Evolutionary conservation across 2,888 invertebrate genomes (phyloP).

Genomic region (Trachelus iudaicus): DNA sequence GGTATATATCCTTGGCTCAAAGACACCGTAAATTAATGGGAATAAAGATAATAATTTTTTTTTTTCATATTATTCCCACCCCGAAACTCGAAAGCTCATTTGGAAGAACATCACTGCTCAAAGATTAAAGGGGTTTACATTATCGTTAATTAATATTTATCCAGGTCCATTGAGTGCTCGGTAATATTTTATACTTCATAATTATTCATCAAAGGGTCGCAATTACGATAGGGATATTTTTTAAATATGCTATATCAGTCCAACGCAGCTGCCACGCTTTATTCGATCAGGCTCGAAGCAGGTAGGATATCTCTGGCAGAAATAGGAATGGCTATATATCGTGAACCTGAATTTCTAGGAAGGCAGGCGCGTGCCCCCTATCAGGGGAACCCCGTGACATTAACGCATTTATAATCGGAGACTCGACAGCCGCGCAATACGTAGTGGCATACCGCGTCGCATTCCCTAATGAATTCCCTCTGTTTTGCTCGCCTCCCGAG

Average conservation of each 20-base stretch:
- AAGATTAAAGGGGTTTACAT: neutral
- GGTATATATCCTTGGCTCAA: neutral
- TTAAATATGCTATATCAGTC: neutral
- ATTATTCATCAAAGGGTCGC: neutral
- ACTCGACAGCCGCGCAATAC: conserved; percentile 16
- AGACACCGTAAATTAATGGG: neutral
- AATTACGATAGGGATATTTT: neutral
- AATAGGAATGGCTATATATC: neutral
- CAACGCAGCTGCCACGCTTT: neutral
- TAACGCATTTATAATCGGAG: conserved; percentile 16
- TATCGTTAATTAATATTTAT: neutral
- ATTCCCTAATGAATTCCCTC: conserved; percentile 22
- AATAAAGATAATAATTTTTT: neutral
- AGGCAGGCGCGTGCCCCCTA: conserved; percentile 18
- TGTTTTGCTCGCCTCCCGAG: conserved; percentile 18
- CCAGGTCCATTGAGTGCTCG: neutral
- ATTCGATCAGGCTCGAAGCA: neutral
- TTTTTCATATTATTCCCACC: neutral
- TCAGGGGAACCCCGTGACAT: conserved; percentile 19
- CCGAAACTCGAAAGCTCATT: neutral
- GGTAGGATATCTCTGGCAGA: neutral
- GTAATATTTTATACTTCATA: neutral
- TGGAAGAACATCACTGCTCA: neutral
- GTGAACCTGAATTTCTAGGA: conserved; percentile 5
- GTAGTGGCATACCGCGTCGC: conserved; percentile 15